These are phyloP conservation scores for Eristalis pertinax DNA, from an alignment of 2,888 invertebrate genomes.

Conservation along the genomic window DNA sequence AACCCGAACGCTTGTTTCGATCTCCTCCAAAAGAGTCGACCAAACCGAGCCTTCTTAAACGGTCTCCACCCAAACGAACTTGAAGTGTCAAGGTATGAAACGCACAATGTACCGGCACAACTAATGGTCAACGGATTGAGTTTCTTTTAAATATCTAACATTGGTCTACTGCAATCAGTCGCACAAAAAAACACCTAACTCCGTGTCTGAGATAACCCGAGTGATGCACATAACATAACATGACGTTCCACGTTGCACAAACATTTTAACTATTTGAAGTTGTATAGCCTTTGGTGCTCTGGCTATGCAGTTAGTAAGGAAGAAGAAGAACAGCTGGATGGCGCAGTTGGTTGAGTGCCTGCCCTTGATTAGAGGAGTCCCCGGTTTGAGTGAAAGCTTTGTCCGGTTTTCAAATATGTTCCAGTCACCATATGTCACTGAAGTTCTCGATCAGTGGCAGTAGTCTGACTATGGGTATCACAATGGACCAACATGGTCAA, in stretches of 20 bases:
- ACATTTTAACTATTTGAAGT: background rate
- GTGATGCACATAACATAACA: background rate
- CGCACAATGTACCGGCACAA: background rate
- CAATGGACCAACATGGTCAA: no score
- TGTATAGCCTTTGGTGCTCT: no score
- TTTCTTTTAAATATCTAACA: no score
- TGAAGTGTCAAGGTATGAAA: conserved; percentile 21
- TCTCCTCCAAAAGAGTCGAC: conserved; percentile 21
- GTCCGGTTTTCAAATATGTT: no score
- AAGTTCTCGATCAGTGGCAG: no score
- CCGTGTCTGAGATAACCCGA: background rate
- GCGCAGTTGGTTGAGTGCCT: no score
- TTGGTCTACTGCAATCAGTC: background rate
- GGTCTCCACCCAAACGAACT: background rate
- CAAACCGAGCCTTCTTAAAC: background rate
- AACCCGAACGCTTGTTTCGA: conserved; percentile 60
- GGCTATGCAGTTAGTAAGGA: no score
- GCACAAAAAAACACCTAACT: background rate
- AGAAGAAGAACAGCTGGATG: no score
- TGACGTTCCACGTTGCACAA: background rate
- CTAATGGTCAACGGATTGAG: background rate
- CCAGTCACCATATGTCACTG: no score
- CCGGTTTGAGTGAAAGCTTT: no score
- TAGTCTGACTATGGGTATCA: no score
- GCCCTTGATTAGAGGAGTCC: no score